phyloP scores from a whole-genome alignment of 64 coral and sea anemone genomes.

The Montipora capricornis region DNA sequence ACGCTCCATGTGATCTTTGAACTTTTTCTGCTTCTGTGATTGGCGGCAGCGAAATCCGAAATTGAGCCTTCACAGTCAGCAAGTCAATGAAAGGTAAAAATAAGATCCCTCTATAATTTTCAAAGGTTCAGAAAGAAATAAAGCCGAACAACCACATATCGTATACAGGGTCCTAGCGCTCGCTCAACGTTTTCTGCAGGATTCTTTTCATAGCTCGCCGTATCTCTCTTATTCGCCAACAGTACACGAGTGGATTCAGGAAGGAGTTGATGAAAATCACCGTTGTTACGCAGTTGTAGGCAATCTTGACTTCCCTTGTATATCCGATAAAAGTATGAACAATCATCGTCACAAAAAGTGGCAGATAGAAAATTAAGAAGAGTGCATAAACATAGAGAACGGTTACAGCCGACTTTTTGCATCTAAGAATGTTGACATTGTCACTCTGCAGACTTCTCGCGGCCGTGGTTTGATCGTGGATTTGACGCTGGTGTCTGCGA shows the following conservation, averaged over 20 bases:
- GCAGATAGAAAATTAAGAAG: constrained; percentile 70
- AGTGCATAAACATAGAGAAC: constrained; percentile 69
- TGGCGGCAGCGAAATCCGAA: too few relatives aligned
- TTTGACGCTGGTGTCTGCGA: constrained; percentile 52
- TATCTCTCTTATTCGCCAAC: constrained; percentile 73
- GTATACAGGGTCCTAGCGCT: too few relatives aligned
- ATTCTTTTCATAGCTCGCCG: constrained; percentile 36
- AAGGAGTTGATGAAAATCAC: constrained; percentile 67
- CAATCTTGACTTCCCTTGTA: constrained; percentile 51
- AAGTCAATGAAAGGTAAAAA: too few relatives aligned
- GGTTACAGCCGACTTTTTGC: constrained; percentile 67
- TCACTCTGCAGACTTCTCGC: neutral
- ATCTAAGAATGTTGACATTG: constrained; percentile 47
- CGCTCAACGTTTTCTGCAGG: too few relatives aligned
- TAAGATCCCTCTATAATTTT: too few relatives aligned
- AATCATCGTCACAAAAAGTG: constrained; percentile 37
- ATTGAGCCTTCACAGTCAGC: too few relatives aligned
- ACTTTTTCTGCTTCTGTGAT: too few relatives aligned
- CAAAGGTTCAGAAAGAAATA: too few relatives aligned
- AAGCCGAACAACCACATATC: too few relatives aligned
- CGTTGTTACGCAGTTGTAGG: constrained; percentile 53
- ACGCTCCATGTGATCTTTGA: too few relatives aligned
- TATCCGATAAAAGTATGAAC: constrained; percentile 36
- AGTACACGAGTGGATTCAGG: constrained; percentile 71
- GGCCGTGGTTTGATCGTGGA: neutral